These are phyloP conservation scores for Trichosurus vulpecula DNA, from an alignment of 2,797 vertebrate species.

Conservation along the genomic window DNA sequence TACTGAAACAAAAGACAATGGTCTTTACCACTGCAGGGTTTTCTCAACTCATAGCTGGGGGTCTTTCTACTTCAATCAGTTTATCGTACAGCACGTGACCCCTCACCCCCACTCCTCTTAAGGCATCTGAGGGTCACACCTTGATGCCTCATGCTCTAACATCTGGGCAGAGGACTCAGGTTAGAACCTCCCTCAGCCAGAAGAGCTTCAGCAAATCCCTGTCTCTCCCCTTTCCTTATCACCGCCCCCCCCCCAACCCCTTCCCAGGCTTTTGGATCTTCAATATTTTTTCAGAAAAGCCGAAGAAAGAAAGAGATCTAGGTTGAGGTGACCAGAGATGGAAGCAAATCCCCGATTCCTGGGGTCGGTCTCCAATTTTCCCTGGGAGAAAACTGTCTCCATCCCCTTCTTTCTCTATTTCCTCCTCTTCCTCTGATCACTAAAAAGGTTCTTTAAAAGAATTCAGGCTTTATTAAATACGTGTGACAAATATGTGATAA, in stretches of 20 bases:
- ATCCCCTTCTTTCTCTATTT: not conserved
- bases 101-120: not conserved
- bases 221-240: no score
- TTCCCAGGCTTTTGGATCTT: not conserved
- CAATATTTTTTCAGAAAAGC: not conserved
- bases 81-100: not conserved
- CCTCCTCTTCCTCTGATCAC: not conserved
- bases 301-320: not conserved
- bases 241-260: not conserved
- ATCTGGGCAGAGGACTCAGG: not conserved
- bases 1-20: not conserved
- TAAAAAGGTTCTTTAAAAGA: not conserved
- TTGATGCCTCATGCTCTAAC: not conserved
- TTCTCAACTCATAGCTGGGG: not conserved
- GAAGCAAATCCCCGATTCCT: not conserved
- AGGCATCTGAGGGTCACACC: not conserved
- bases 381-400: not conserved
- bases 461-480: not conserved
- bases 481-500: not conserved
- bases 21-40: not conserved
- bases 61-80: not conserved
- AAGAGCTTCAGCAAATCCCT: not conserved
- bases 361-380: not conserved
- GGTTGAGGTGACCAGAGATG: not conserved
- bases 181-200: not conserved